Evolutionary conservation across 2,797 vertebrate species (phyloP).

Genomic region (Craterocephalus amniculus): DNA sequence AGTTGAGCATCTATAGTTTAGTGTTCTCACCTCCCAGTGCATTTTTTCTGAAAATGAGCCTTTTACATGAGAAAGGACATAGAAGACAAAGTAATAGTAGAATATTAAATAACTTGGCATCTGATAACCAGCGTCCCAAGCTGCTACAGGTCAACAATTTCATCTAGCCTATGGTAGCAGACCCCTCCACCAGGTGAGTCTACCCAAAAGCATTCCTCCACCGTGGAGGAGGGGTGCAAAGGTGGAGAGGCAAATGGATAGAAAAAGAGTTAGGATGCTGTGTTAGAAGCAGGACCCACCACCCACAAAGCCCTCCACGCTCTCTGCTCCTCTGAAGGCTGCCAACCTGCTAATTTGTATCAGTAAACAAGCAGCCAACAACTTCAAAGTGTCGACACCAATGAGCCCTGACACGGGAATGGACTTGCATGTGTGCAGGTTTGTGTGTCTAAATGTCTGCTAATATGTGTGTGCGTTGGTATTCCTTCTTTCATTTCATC

Average conservation of each 20-base stretch:
- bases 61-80: neutral
- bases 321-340: constrained; percentile 74
- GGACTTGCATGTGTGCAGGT: constrained; percentile 57
- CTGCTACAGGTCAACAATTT: neutral
- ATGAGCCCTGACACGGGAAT: constrained; percentile 73
- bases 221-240: neutral
- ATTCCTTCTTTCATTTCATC: neutral
- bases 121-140: neutral
- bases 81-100: neutral
- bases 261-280: constrained; percentile 26
- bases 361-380: constrained; percentile 78
- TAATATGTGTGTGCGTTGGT: constrained; percentile 6
- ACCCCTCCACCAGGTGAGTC: constrained; percentile 41
- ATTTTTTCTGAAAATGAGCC: neutral
- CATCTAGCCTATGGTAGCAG: constrained; percentile 14
- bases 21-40: too few species aligned
- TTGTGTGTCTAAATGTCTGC: constrained; percentile 29
- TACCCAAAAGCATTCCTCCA: constrained; percentile 70
- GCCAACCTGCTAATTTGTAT: constrained; percentile 82
- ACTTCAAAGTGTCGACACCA: constrained; percentile 79
- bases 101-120: neutral
- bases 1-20: neutral
- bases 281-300: constrained; percentile 49
- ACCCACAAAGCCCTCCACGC: constrained; percentile 72
- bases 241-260: constrained; percentile 12